These are phyloP conservation scores for Alviniconcha strummeri DNA, from an alignment of 2,888 invertebrate species.

Conservation along the genomic window DNA sequence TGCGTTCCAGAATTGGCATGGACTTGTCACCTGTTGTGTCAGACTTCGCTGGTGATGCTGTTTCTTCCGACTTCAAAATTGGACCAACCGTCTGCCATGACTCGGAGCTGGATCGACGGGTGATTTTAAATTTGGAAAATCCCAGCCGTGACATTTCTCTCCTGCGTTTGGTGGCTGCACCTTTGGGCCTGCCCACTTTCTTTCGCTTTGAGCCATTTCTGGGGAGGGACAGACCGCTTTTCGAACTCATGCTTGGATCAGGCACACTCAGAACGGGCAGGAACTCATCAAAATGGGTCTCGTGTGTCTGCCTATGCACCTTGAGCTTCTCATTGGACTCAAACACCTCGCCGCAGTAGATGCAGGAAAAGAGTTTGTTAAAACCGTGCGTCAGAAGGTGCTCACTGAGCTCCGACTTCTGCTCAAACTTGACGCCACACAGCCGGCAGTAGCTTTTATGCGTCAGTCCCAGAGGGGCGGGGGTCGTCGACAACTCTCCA, in stretches of 20 bases:
- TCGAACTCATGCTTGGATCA: constrained; percentile 18
- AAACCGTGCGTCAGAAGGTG: constrained; percentile 57
- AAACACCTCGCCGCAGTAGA: constrained; percentile 60
- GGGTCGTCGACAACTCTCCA: background rate
- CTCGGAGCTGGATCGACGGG: constrained; percentile 11
- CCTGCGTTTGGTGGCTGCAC: constrained; percentile 29
- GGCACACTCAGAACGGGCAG: constrained; percentile 28
- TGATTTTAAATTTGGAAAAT: constrained; percentile 52
- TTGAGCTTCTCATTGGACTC: constrained; percentile 57
- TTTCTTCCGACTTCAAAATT: constrained; percentile 48
- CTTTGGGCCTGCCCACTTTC: constrained; percentile 37
- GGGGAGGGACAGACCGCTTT: background rate
- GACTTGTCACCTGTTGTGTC: constrained; percentile 4
- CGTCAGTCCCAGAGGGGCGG: constrained; percentile 39
- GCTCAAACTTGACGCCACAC: constrained; percentile 57
- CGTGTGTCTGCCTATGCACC: constrained; percentile 54
- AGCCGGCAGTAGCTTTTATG: constrained; percentile 58
- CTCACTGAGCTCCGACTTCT: constrained; percentile 52
- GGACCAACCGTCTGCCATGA: constrained; percentile 38
- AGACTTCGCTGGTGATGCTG: constrained; percentile 17
- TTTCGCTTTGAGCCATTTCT: constrained; percentile 16
- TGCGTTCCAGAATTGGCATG: constrained; percentile 30
- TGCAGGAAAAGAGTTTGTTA: constrained; percentile 54
- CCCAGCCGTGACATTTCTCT: constrained; percentile 41
- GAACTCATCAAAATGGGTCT: constrained; percentile 44